These are phyloP conservation scores for Norana najaformis DNA, from an alignment of 2,888 invertebrate species.

Conservation along the genomic window DNA sequence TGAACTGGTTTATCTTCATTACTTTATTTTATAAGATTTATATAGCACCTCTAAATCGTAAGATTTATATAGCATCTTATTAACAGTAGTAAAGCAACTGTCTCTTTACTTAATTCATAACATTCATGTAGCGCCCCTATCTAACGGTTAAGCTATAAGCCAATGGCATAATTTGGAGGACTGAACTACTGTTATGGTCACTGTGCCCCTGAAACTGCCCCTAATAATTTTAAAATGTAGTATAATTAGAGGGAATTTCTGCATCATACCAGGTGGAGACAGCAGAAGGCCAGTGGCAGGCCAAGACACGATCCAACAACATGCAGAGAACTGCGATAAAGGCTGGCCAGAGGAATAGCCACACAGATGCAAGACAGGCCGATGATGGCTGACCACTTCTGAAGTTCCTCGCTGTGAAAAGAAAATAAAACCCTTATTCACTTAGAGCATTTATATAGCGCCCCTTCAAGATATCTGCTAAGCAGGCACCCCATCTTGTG, in stretches of 20 bases:
- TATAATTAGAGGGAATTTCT: neutral
- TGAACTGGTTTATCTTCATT: neutral
- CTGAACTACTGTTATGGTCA: no score
- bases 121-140: neutral
- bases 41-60: neutral
- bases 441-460: neutral
- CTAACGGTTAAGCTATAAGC: neutral
- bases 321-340: neutral
- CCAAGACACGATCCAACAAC: constrained; percentile 16
- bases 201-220: neutral
- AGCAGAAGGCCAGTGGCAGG: constrained; percentile 20
- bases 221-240: neutral
- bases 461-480: no score
- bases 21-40: no score
- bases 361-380: neutral
- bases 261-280: constrained; percentile 21
- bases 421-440: neutral
- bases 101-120: neutral
- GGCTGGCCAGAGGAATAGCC: constrained; percentile 14
- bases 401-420: neutral
- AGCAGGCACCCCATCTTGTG: no score
- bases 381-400: constrained; percentile 15
- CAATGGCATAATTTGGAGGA: no score
- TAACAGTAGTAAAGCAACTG: neutral
- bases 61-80: neutral